A percentile compares a stretch with the other conserved stretches of the same genome.
These are phyloP conservation scores for Bradynema listronoti DNA, from an alignment of 1,140 invertebrate species.

Conservation along the genomic window DNA sequence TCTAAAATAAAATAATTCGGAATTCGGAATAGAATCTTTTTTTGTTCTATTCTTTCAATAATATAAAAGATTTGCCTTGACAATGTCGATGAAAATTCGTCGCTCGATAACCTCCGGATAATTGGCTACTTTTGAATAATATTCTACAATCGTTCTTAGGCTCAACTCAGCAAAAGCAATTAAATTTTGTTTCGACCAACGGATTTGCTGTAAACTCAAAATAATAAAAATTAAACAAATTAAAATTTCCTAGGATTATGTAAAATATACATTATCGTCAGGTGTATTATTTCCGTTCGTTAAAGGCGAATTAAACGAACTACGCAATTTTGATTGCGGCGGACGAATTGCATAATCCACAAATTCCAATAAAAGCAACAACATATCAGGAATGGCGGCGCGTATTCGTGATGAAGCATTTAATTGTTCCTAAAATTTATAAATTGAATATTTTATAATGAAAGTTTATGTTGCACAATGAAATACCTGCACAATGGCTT, in stretches of 20 bases:
- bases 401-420: slow-evolving; percentile 27
- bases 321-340: slow-evolving; percentile 34
- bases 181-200: slow-evolving; percentile 36
- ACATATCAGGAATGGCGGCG: slow-evolving; percentile 42
- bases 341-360: slow-evolving; percentile 39
- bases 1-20: slow-evolving; percentile 25
- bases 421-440: slow-evolving; percentile 43
- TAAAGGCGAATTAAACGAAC: no score
- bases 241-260: no score
- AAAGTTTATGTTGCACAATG: no score
- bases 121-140: slow-evolving; percentile 35
- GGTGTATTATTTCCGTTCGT: no score
- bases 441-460: no score
- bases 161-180: slow-evolving; percentile 51
- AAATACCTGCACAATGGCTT: slow-evolving; percentile 39
- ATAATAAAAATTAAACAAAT: slow-evolving; percentile 7
- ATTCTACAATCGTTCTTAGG: slow-evolving; percentile 45
- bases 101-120: slow-evolving; percentile 42
- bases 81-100: slow-evolving; percentile 41
- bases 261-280: no score
- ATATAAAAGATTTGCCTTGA: slow-evolving; percentile 30
- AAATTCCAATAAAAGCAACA: slow-evolving; percentile 45
- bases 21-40: no score
- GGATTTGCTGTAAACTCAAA: slow-evolving; percentile 23
- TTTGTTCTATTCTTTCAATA: neutral